Percentiles rank a stretch among this genome's conserved stretches.
These are phyloP conservation scores for Salvelinus alpinus DNA, from an alignment of 2,113 vertebrate species.

Conservation along the genomic window DNA sequence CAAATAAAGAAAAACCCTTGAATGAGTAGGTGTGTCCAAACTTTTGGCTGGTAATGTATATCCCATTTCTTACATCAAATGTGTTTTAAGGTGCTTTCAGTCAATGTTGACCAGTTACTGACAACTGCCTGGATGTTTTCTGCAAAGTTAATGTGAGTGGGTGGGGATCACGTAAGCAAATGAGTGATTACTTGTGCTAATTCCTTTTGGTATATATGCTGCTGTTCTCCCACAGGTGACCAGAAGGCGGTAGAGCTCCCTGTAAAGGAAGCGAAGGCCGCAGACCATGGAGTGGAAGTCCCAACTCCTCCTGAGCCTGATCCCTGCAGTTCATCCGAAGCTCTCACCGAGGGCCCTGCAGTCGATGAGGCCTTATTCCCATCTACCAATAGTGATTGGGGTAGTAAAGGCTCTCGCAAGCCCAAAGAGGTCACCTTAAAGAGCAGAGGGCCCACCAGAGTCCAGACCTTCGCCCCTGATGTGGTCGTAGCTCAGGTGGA, in stretches of 20 bases:
- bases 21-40: too few species aligned
- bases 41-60: too few species aligned
- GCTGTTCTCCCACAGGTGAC: neutral
- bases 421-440: constrained; percentile 52
- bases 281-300: neutral
- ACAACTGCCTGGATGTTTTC: neutral
- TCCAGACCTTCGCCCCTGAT: constrained; percentile 49
- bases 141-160: neutral
- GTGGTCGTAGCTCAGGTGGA: constrained; percentile 6
- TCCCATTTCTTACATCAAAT: too few species aligned
- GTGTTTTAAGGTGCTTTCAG: too few species aligned
- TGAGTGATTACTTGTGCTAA: neutral
- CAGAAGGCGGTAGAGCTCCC: neutral
- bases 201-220: neutral
- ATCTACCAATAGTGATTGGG: neutral
- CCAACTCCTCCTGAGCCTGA: neutral
- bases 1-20: too few species aligned
- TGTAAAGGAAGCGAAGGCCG: neutral
- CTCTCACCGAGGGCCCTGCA: neutral
- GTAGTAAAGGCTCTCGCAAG: constrained; percentile 29
- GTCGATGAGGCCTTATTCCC: neutral
- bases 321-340: neutral
- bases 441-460: constrained; percentile 46
- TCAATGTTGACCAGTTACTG: too few species aligned
- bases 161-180: neutral